Base-by-base conservation (phyloP, 2,888 invertebrate genomes). In the Notodonta ziczac region DNA sequence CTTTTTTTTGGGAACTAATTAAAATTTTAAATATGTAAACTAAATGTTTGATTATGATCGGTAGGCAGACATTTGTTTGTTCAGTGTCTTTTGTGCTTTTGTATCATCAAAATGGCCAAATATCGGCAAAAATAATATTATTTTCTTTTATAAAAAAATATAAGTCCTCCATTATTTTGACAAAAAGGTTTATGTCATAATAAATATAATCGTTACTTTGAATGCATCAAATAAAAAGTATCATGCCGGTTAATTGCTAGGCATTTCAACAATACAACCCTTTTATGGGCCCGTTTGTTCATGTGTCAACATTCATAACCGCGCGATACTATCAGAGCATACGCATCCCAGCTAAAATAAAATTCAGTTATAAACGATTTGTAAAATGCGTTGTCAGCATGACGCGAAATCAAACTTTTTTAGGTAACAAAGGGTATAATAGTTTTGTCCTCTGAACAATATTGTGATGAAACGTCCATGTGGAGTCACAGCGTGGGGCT, bases 341-440 rank as follows among this genome's bases (percentile, higher is more conserved):
- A 84, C 74, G 66, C 75, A 78, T 77, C 76, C 64, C 78, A 73
- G 79, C 76, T 85, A 82, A 87, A 88, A 88, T 86, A 85, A 82
- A 88, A 85, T 82, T 88, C 82, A 81, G 84, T 91, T 87, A 91
- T 87, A 88, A 91, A 92, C 85, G 90, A 88, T 86, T 87, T 87
- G 87, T 89, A 81, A 90, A 87, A 91, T 84, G 91, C 85, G 76
- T 82, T 92, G 92, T 93, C 93, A 93, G 93, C 93, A 89, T 93
- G 93, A 93, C 84, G 80, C 84, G 85, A 84, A 80, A 87, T 85
- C 73, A 80, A 44, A 44, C 24, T 79, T 83, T 83, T 86, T 86
- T 85, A 72, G 69, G 67, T 68, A 71, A 77, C 74, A 85, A 85
- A 82, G 78, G 82, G 75, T 72, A 82, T 85, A 87, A 91, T 88